Evolutionary conservation across 2,797 vertebrate species (phyloP), one percentile per base, ranked within the genome.

Genomic region (Sebastes oblongus): DNA sequence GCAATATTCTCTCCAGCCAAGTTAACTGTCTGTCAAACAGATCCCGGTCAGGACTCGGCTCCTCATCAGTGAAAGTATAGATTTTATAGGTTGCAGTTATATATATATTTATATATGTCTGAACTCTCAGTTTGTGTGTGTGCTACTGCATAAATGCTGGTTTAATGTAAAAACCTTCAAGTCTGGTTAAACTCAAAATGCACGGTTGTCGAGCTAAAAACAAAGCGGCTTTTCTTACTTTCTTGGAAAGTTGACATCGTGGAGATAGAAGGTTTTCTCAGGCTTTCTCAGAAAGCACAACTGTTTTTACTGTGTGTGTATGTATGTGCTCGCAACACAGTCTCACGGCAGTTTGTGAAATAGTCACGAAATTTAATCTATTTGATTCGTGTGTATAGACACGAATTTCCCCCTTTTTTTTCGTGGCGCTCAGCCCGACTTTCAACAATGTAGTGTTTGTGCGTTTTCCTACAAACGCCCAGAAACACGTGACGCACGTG

Each of bases 21-120:
- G 66, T 74, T 50, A 58, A 55, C 84, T 77, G 83, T 84, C 90
- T 91, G 88, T 93, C 90, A 92, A 81, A 90, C 61, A 71, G 52
- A 91, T 85, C 77, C 82, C 10, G 12, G 50, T 72, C 73, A 80
- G 71, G 72, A 65, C 66, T 81, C 62, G 7, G 69, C 73, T 55
- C 81, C 81, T 80, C 75, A 71, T 78, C 58, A 52, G 67, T 6
- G 12, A 73, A 85, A 78, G 71, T 67, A 85, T 83, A 72, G 59
- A 88, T 79, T 84, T 76, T 72, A 77, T 69, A 67, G 61, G 75
- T 77, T 62, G 10, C 8, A 36, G 59, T 82, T 83, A 24, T 60
- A 54, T 46, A 46, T 54, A 80, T 77, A 78, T 85, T 59, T 83
- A 54, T 46, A 46, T 54, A 80, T 77, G 79, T 85, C 59, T 83